Conservation (phyloP, 2,113 vertebrate species). For the Anoura caudifer region DNA sequence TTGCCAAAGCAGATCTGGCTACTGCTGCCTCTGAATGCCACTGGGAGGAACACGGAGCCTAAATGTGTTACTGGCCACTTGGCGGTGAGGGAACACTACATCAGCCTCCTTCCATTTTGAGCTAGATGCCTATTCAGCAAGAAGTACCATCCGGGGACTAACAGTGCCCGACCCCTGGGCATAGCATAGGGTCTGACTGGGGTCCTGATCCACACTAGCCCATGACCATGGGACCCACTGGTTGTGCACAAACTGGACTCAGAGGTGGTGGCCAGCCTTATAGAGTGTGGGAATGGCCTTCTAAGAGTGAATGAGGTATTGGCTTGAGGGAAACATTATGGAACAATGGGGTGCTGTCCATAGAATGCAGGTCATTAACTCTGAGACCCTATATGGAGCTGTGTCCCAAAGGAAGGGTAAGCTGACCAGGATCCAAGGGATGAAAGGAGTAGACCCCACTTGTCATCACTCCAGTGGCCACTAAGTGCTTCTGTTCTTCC, state of each 20-base stretch:
- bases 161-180: not conserved
- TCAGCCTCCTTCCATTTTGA: not conserved
- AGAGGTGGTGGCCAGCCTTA: not conserved
- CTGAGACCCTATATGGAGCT: not conserved
- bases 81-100: not conserved
- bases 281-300: not conserved
- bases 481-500: not conserved
- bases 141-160: not conserved
- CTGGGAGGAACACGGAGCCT: not conserved
- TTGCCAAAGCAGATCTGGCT: not conserved
- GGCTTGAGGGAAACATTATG: not conserved
- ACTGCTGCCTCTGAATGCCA: not conserved
- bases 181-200: not conserved
- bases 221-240: not conserved
- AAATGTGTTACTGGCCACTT: not conserved
- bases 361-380: not conserved
- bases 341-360: not conserved
- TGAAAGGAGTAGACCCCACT: not conserved
- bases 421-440: not conserved
- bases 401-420: not conserved
- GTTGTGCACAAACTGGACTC: not conserved
- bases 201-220: not conserved
- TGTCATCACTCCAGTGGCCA: not conserved
- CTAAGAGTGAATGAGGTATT: not conserved
- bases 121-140: not conserved